phyloP scores from a whole-genome alignment of 2,888 invertebrate genomes.

The Lasioglossum oenotherae region DNA sequence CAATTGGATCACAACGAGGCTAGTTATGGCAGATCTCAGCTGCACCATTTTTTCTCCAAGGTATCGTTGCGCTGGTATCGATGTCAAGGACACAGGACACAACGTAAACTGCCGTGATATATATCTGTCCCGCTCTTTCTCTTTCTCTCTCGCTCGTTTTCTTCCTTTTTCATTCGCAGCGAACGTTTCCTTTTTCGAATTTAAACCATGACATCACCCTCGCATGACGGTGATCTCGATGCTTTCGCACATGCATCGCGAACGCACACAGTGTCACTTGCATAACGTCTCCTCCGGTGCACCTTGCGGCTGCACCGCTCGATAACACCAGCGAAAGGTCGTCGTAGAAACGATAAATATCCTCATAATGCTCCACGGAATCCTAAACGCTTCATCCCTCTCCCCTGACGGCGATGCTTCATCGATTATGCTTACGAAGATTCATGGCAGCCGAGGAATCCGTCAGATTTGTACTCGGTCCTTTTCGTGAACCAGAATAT shows the following conservation, averaged over 20 bases:
- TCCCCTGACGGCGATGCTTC: neutral
- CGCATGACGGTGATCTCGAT: conserved; percentile 52
- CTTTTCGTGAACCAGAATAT: neutral
- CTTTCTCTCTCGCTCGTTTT: conserved; percentile 9
- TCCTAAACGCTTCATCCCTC: neutral
- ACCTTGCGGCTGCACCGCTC: conserved; percentile 4
- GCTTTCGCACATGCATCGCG: conserved; percentile 49
- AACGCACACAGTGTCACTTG: conserved; percentile 36
- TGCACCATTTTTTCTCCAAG: conserved; percentile 58
- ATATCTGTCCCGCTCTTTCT: neutral
- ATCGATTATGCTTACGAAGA: neutral
- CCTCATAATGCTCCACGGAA: conserved; percentile 10
- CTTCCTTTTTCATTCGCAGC: conserved; percentile 53
- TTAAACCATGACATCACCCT: conserved; percentile 75
- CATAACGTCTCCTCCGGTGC: conserved; percentile 11
- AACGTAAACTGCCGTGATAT: conserved; percentile 42
- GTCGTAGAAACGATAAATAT: conserved; percentile 23
- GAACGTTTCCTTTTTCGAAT: conserved; percentile 75
- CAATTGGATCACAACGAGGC: conserved; percentile 58
- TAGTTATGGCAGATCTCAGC: conserved; percentile 56
- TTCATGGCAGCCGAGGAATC: neutral
- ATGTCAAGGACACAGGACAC: conserved; percentile 69
- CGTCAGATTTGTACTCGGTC: neutral
- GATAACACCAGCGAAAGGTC: conserved; percentile 27
- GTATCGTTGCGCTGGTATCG: conserved; percentile 55